These are phyloP conservation scores for Actinia equina DNA, from an alignment of 64 coral and sea anemone genomes.

Conservation along the genomic window DNA sequence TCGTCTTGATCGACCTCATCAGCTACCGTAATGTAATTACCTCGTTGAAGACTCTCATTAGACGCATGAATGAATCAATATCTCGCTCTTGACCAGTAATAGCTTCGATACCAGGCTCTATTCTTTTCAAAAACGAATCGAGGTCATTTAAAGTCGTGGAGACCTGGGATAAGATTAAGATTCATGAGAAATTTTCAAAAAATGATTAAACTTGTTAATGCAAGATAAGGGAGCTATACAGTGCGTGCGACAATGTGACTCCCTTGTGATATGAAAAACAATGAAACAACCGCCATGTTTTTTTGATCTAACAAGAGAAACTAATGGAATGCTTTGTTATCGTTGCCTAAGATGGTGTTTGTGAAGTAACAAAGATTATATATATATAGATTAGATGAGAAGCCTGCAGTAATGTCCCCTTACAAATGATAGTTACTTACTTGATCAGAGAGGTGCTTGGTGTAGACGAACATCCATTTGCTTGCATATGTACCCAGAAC, in stretches of 20 bases:
- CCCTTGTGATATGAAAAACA: too few relatives aligned
- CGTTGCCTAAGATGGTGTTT: too few relatives aligned
- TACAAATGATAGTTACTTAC: background rate
- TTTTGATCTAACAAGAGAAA: too few relatives aligned
- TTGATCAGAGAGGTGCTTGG: conserved; percentile 96
- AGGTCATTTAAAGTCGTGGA: conserved; percentile 96
- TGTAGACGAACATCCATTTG: conserved; percentile 99
- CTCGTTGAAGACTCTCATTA: conserved; percentile 99
- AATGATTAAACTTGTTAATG: too few relatives aligned
- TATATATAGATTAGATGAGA: too few relatives aligned
- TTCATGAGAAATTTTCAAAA: background rate
- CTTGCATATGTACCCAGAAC: conserved; percentile 89
- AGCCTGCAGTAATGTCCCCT: too few relatives aligned
- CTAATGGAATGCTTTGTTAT: too few relatives aligned
- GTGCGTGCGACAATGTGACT: too few relatives aligned
- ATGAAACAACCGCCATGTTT: too few relatives aligned
- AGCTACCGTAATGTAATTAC: conserved; percentile 29
- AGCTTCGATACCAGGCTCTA: conserved; percentile 97
- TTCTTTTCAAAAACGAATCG: conserved; percentile 94
- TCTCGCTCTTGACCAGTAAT: conserved; percentile 96
- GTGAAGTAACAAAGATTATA: too few relatives aligned
- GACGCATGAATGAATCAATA: conserved; percentile 91
- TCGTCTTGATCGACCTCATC: background rate
- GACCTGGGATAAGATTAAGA: conserved; percentile 44
- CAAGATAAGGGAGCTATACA: too few relatives aligned